Evolutionary conservation across 2,113 vertebrate species (phyloP), one percentile per base, ranked within the genome.

Genomic region (Spea multiplicata): DNA sequence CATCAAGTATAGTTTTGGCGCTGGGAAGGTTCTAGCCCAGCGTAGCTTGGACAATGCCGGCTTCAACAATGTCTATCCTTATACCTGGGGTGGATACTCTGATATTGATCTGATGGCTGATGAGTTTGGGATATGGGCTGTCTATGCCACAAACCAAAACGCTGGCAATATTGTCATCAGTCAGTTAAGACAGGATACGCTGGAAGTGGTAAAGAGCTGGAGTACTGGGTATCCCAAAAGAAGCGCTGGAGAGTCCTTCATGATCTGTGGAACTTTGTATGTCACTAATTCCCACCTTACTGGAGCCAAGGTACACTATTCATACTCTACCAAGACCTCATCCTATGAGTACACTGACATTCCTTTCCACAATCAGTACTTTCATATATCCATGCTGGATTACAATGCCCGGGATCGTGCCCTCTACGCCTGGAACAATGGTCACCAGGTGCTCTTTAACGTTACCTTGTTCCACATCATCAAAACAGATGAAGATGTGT

Each of bases 341-440:
- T 93, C 91, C 0, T 99, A 99, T 0, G 97, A 99, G 85, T 99
- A 99, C 78, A 96, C 94, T 71, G 97, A 99, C 88, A 98, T 99
- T 83, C 97, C 97, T 6, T 99, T 99, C 87, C 96, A 99, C 87
- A 99, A 99, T 81, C 97, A 99, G 81, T 99, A 99, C 86, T 99
- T 97, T 86, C 97, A 99, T 83, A 99, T 99, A 87, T 99, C 97
- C 83, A 99, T 99, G 97, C 94, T 99, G 65, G 95, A 98, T 89
- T 99, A 99, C 88, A 99, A 99, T 8, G 93, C 96, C 74, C 93
- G 94, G 83, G 97, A 99, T 86, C 90, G 96, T 86, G 96, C 95
- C 13, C 93, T 99, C 57, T 99, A 98, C 16, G 97, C 96, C 80
- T 99, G 97, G 97, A 99, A 99, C 88, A 99, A 99, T 0, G 97